Base-by-base conservation (phyloP, 2,888 invertebrate genomes). In the Alcis repandata region DNA sequence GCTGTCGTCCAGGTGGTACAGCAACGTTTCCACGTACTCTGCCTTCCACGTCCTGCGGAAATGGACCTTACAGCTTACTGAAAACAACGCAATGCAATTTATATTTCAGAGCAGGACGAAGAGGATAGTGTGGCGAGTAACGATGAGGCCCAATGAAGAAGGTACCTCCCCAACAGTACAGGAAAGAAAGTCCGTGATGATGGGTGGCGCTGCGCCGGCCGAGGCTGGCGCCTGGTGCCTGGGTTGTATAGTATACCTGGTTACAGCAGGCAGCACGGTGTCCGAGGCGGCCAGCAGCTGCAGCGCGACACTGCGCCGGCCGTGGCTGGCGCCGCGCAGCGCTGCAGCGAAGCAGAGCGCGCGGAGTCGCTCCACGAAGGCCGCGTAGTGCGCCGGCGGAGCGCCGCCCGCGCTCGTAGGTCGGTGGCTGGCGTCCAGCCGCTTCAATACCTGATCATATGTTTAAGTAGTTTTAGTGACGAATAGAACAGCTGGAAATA, bases 1-100 rank as follows among this genome's bases (percentile, higher is more conserved):
- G 10, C 96, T 95, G 80, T 98, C 98, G 27, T 94, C 90, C n/a
- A 97, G 80, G 59, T 94, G 94, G 0, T 89, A 75, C 38, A 95
- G 83, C n/a, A 95, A 75, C 36, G 85, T 86, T 7, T 91, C 89
- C 1, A 93, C 89, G 61, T 94, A 80, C 1, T 85, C 77, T 3
- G 83, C 68, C 7, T 79, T 85, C 90, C 93, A 93, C 7, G 58
- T 43, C 40, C 92, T 92, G 73, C 40, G 81, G 77, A 73, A 32
- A 45, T 20, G 7, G 0, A 22, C 45, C n/a, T 10, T 17, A 17
- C 8, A 10, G 27, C 27, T 27, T 27, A 27, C 27, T 27, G 3
- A 4, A 2, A 27, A 27, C 6, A 27, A n/a, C n/a, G n/a, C n/a
- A n/a, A n/a, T n/a, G n/a, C n/a, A n/a, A n/a, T n/a, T n/a, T n/a